Evolutionary conservation across 1,140 invertebrate species (phyloP).

Genomic region (Papilio helenus): DNA sequence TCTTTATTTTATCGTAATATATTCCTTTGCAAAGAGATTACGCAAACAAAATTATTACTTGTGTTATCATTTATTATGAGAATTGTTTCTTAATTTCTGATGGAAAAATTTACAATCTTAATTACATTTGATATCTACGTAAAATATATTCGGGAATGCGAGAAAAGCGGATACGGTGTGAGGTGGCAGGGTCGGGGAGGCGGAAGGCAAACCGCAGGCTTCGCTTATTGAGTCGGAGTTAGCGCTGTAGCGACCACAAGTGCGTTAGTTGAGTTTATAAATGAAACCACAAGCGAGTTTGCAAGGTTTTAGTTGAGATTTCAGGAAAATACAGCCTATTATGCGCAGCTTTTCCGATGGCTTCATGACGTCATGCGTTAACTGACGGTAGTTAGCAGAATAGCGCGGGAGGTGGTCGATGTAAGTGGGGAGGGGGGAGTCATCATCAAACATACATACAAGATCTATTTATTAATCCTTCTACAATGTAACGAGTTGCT

Average conservation of each 20-base stretch:
- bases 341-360: not conserved
- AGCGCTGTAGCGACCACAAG: not conserved
- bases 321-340: not conserved
- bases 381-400: not conserved
- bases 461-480: no score
- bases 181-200: not conserved
- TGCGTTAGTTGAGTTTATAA: constrained; percentile 3
- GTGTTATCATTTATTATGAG: not conserved
- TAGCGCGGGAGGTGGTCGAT: no score
- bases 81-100: not conserved
- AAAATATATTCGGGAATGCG: not conserved
- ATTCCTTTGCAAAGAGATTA: not conserved
- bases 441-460: no score
- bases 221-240: not conserved
- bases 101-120: not conserved
- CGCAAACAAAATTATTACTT: no score
- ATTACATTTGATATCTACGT: not conserved
- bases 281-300: not conserved
- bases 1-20: not conserved
- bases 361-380: not conserved
- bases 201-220: not conserved
- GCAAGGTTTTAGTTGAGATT: not conserved
- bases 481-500: no score
- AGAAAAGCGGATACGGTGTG: not conserved
- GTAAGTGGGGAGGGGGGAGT: not conserved